Conservation (phyloP, 2,888 invertebrate species). For the Sphaerophoria rueppellii region DNA sequence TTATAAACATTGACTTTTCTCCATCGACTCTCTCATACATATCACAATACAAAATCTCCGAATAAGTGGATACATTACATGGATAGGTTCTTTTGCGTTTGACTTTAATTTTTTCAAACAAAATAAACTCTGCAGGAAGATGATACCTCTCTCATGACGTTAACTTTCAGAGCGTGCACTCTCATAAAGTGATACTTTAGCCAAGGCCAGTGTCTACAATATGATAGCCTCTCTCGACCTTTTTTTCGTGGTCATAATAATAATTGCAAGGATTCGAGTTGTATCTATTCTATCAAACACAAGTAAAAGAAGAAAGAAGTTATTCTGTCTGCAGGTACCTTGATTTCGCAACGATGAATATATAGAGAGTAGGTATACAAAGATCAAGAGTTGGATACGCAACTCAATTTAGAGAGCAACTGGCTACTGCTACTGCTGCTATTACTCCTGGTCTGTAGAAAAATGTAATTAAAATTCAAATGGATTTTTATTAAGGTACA, state of each 20-base stretch:
- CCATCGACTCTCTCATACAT: not conserved
- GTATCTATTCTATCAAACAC: not conserved
- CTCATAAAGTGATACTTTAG: not conserved
- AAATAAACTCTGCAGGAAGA: too few species aligned
- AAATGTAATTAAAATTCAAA: constrained; percentile 70
- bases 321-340: not conserved
- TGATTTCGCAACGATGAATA: not conserved
- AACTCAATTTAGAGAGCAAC: constrained; percentile 16
- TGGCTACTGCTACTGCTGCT: not conserved
- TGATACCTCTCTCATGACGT: too few species aligned
- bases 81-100: too few species aligned
- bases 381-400: constrained; percentile 65
- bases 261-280: constrained; percentile 28
- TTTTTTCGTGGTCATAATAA: constrained; percentile 26
- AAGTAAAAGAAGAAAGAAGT: constrained; percentile 20
- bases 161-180: too few species aligned
- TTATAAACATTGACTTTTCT: constrained; percentile 10
- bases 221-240: constrained; percentile 13
- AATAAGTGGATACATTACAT: too few species aligned
- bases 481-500: constrained; percentile 68
- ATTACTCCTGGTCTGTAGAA: not conserved
- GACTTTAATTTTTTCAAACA: too few species aligned
- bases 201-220: constrained; percentile 16
- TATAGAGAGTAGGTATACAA: constrained; percentile 20
- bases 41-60: not conserved